phyloP scores from a whole-genome alignment of 2,113 vertebrate species.

The Peromyscus polionotus region DNA sequence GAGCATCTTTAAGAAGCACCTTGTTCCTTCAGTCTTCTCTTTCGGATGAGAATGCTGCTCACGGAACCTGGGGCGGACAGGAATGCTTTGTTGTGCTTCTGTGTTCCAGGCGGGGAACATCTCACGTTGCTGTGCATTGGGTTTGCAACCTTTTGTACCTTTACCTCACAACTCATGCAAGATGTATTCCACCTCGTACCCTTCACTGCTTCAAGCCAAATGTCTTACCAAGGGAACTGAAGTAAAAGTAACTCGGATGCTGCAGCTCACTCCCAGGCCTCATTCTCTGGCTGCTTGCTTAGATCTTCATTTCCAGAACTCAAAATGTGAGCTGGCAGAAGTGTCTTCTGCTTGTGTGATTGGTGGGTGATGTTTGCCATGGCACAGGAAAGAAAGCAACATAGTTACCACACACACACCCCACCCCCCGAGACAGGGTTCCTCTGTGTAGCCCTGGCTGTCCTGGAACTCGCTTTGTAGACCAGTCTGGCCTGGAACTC shows the following conservation, averaged over 20 bases:
- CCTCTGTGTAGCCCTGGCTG: neutral
- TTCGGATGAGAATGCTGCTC: slow-evolving; percentile 1
- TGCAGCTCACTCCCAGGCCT: neutral
- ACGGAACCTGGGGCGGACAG: neutral
- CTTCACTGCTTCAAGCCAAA: slow-evolving; percentile 45
- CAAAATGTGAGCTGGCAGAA: neutral
- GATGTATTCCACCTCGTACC: neutral
- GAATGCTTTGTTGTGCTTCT: neutral
- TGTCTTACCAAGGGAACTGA: neutral
- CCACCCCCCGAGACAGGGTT: neutral
- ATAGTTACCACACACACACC: too few relatives aligned
- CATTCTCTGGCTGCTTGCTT: neutral
- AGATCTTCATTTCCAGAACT: neutral
- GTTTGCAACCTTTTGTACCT: neutral
- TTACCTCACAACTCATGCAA: neutral
- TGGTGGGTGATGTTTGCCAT: neutral
- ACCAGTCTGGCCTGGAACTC: neutral
- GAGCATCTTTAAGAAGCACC: neutral
- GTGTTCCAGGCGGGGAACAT: neutral
- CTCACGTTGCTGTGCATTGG: slow-evolving; percentile 1
- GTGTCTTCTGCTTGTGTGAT: neutral
- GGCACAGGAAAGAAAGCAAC: neutral
- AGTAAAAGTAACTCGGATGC: slow-evolving; percentile 1
- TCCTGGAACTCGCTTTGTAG: neutral
- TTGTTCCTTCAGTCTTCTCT: slow-evolving; percentile 13